Base-by-base conservation (phyloP, 1,140 invertebrate genomes). In the Scaptomyza graminum region DNA sequence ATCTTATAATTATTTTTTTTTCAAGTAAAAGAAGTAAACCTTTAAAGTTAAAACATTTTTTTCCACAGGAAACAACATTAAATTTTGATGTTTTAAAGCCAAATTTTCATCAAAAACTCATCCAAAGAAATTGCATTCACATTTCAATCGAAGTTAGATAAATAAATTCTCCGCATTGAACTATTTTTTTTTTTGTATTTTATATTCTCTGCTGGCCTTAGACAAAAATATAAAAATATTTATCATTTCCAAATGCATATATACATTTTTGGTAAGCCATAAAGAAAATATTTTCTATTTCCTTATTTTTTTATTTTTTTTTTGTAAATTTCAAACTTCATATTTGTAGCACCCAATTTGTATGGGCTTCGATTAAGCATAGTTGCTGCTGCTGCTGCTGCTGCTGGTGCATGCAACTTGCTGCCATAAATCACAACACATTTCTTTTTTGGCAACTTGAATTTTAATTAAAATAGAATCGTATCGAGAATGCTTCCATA, bases 381-480 rank as follows among this genome's bases (percentile, higher is more conserved):
- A 39, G 31, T 34, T 34, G 31, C 8, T 34, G 31, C 6, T 34
- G 28, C 6, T 31, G 28, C 5, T 31, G n/a, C n/a, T n/a, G 31
- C 31, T 34, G 62, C 57, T 78, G 70, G 60, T 75, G 77, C 77
- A 79, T 62, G 18, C 51, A 39, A 37, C 16, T 16, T 51, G 61
- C 1, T 31, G 11, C 39, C 79, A 83, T 82, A 82, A 82, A 83
- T 82, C 79, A 82, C 72, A 70, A 60, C 68, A 81, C 66, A 80
- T 80, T 41, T 49, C 49, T 59, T 47, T 75, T 72, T 80, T 80
- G 77, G 72, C 72, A 79, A 82, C 70, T 83, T 78, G 69, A 82
- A 83, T 83, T 80, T 82, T 79, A 83, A 82, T 82, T 83, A 82
- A 82, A 82, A 82, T 82, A 82, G 79, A 82, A 81, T 70, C 49